phyloP scores from a whole-genome alignment of 2,113 vertebrate genomes.

The Thomomys bottae region DNA sequence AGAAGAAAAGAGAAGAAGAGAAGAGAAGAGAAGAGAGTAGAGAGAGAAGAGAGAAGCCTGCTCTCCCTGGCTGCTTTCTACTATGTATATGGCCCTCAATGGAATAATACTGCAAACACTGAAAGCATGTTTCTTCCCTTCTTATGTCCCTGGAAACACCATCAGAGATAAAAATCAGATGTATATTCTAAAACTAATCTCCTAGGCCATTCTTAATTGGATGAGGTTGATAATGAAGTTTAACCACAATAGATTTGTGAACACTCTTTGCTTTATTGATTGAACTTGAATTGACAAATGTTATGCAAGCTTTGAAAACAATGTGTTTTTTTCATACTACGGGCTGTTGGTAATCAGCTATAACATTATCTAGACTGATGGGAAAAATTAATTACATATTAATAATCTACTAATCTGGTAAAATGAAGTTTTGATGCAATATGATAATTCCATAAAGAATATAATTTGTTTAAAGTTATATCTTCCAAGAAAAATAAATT shows the following conservation, averaged over 20 bases:
- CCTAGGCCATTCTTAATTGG: neutral
- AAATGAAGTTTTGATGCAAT: slow-evolving; percentile 4
- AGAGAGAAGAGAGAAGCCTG: too few species aligned
- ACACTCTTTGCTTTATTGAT: neutral
- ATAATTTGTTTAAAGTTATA: neutral
- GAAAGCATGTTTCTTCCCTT: neutral
- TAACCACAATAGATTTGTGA: neutral
- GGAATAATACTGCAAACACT: neutral
- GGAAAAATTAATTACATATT: slow-evolving; percentile 19
- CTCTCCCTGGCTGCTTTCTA: neutral
- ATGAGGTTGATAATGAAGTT: neutral
- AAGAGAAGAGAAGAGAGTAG: neutral
- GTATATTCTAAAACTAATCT: neutral
- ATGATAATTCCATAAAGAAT: neutral
- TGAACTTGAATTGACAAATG: slow-evolving; percentile 23
- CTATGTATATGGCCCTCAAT: neutral
- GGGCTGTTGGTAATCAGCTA: neutral
- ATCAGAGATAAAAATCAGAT: neutral
- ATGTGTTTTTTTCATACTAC: neutral
- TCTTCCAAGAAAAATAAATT: neutral
- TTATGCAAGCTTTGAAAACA: neutral
- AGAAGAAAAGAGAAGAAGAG: too few species aligned
- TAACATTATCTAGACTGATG: neutral
- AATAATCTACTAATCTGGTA: neutral
- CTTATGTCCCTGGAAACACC: neutral